phyloP scores from a whole-genome alignment of 2,888 invertebrate species.

The Clitarchus hookeri region DNA sequence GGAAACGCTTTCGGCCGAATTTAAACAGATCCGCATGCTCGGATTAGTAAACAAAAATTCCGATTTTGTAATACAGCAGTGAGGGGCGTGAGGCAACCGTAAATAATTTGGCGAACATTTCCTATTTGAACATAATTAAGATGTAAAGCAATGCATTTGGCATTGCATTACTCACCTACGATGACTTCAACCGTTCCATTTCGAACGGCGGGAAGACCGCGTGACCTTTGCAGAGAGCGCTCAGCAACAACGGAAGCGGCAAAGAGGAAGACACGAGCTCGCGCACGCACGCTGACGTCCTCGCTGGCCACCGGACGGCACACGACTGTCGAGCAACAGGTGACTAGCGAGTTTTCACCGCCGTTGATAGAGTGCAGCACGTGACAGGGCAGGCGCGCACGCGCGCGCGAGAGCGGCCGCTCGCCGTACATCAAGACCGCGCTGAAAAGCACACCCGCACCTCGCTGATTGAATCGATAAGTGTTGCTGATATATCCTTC shows the following conservation, averaged over 20 bases:
- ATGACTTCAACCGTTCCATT: not conserved
- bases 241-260: not conserved
- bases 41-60: too few relatives aligned
- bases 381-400: not conserved
- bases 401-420: too few relatives aligned
- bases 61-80: too few relatives aligned
- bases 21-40: too few relatives aligned
- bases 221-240: not conserved
- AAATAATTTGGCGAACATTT: not conserved
- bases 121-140: not conserved
- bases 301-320: not conserved
- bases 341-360: conserved; percentile 19
- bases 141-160: not conserved
- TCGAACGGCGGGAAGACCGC: not conserved
- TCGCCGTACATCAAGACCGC: not conserved
- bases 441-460: not conserved
- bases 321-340: conserved; percentile 25
- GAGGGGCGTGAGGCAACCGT: too few relatives aligned
- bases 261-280: not conserved
- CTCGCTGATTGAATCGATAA: not conserved
- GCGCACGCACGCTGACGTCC: not conserved
- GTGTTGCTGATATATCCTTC: not conserved
- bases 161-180: not conserved
- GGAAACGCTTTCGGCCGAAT: too few relatives aligned
- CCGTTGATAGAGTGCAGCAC: conserved; percentile 21